Evolutionary conservation across 2,113 vertebrate species (phyloP).

Genomic region (Dromaius novaehollandiae): DNA sequence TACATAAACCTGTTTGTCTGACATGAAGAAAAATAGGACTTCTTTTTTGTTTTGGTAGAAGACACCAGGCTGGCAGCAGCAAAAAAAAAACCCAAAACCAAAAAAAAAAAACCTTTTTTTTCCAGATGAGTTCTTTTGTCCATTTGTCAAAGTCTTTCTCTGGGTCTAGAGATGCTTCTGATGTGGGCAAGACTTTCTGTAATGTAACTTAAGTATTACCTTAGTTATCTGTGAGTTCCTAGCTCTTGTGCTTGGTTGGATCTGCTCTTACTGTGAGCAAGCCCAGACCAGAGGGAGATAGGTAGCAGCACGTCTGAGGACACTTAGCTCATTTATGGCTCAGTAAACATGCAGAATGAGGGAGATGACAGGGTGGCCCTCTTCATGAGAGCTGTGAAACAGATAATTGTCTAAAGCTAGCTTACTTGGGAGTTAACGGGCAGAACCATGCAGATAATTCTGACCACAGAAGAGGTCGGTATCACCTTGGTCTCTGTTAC

Average conservation of each 20-base stretch:
- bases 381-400: not conserved
- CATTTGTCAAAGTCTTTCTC: not conserved
- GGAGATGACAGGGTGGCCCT: not conserved
- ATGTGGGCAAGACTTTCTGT: not conserved
- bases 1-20: not conserved
- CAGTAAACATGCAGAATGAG: not conserved
- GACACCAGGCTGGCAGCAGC: not conserved
- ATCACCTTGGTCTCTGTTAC: not conserved
- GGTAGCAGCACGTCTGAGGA: not conserved
- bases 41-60: not conserved
- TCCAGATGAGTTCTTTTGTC: not conserved
- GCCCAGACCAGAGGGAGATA: not conserved
- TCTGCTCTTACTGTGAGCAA: not conserved
- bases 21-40: not conserved
- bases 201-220: not conserved
- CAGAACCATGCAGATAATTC: not conserved
- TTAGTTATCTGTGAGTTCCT: not conserved
- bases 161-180: not conserved
- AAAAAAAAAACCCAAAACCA: not conserved
- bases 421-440: not conserved
- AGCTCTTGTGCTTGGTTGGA: not conserved
- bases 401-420: not conserved
- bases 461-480: not conserved
- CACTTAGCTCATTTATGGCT: not conserved
- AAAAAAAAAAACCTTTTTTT: no score